A percentile compares a stretch with the other conserved stretches of the same genome.
These are phyloP conservation scores for Rhincodon typus DNA, from an alignment of 2,797 vertebrate genomes.

Conservation along the genomic window DNA sequence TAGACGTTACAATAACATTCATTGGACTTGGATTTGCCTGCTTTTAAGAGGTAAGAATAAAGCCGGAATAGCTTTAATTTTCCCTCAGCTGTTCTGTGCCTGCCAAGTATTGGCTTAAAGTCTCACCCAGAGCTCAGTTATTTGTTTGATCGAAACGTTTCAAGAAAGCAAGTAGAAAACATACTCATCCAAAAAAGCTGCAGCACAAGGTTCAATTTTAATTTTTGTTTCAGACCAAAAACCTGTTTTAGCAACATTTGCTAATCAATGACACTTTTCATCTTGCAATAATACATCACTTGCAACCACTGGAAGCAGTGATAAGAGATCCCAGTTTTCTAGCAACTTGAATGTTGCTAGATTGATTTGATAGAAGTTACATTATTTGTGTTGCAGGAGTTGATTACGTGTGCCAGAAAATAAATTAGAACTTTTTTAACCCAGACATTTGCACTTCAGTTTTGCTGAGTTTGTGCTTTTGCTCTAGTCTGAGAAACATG, in stretches of 20 bases:
- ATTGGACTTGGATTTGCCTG: neutral
- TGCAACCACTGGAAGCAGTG: neutral
- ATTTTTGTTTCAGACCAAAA: neutral
- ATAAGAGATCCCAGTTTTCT: neutral
- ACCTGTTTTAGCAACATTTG: neutral
- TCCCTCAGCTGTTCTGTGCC: neutral
- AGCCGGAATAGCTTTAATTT: neutral
- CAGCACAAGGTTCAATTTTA: neutral
- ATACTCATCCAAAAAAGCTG: neutral
- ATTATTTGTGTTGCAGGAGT: neutral
- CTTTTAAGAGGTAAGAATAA: neutral
- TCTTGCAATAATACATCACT: neutral
- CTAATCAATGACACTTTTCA: neutral
- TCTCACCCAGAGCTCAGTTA: neutral
- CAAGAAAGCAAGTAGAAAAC: neutral
- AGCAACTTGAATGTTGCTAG: neutral
- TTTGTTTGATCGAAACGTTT: no score
- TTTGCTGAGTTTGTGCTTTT: constrained; percentile 8
- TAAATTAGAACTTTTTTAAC: neutral
- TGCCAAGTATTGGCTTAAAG: neutral
- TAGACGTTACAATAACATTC: neutral
- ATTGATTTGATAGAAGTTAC: neutral
- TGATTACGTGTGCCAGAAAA: neutral
- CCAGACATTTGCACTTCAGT: neutral
- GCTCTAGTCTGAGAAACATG: neutral